Conservation (phyloP, 2,888 invertebrate genomes). For the Agriopis aurantiaria region DNA sequence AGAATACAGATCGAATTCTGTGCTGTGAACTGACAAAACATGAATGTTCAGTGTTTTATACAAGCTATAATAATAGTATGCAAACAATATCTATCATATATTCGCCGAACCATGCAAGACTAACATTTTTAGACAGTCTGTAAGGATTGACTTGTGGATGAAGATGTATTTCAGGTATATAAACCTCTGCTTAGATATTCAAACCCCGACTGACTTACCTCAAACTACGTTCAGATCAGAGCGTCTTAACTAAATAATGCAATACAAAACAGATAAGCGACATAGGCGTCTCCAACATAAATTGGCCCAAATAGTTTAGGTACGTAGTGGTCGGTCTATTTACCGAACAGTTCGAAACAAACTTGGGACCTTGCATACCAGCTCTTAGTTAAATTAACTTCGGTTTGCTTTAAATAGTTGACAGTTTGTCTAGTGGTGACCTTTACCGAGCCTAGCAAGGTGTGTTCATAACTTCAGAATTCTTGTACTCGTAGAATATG, state of each 20-base stretch:
- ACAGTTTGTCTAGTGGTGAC: constrained; percentile 17
- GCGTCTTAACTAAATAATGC: constrained; percentile 6
- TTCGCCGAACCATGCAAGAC: no score
- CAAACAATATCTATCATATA: no score
- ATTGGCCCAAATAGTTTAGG: constrained; percentile 31
- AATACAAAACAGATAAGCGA: constrained; percentile 11
- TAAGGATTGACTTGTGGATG: neutral
- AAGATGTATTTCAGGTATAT: neutral
- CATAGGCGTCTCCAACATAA: constrained; percentile 16
- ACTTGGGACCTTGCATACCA: constrained; percentile 29
- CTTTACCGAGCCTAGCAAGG: constrained; percentile 25
- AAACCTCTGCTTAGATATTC: neutral
- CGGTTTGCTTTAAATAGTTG: constrained; percentile 38
- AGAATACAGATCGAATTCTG: no score
- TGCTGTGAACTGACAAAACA: no score
- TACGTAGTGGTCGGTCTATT: constrained; percentile 26
- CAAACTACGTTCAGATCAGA: constrained; percentile 4
- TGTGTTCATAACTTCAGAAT: constrained; percentile 17
- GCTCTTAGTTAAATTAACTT: constrained; percentile 36
- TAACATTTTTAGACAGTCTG: no score
- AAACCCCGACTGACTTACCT: neutral
- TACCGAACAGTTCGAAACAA: constrained; percentile 30
- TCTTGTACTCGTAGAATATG: constrained; percentile 16
- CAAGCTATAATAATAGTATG: no score
- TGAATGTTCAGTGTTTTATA: no score